phyloP scores from a whole-genome alignment of 2,888 invertebrate species.

The Chromoteleia sp. region DNA sequence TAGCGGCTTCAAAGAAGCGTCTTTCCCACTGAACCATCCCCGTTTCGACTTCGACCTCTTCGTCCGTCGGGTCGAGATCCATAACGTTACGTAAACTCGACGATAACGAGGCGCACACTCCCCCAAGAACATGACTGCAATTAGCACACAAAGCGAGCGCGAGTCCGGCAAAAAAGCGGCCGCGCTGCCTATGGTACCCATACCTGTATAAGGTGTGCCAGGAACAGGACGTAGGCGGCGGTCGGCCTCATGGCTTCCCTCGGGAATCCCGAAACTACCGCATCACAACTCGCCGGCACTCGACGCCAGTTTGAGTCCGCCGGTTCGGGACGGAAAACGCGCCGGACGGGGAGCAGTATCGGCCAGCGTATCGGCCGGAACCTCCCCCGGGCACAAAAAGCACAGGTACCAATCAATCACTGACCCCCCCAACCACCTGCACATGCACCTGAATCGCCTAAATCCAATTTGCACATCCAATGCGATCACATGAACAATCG shows the following conservation, averaged over 20 bases:
- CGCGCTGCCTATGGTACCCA: conserved; percentile 21
- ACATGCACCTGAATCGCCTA: conserved; percentile 28
- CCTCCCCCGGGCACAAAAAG: conserved; percentile 15
- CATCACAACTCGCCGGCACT: conserved; percentile 82
- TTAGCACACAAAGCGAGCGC: conserved; percentile 27
- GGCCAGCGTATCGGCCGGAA: conserved; percentile 23
- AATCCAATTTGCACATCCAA: conserved; percentile 25
- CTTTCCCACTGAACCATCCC: conserved; percentile 13
- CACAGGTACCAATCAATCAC: conserved; percentile 36
- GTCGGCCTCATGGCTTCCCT: conserved; percentile 85
- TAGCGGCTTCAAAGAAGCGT: not conserved
- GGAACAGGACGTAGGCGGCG: conserved; percentile 84
- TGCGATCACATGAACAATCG: conserved; percentile 13
- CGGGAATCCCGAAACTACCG: conserved; percentile 84
- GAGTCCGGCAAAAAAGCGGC: conserved; percentile 19
- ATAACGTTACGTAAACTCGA: conserved; percentile 8
- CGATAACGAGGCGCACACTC: conserved; percentile 5
- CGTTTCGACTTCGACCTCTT: not conserved
- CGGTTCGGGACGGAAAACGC: conserved; percentile 6
- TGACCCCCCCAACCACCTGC: conserved; percentile 34
- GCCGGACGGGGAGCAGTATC: conserved; percentile 4
- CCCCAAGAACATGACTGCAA: not conserved
- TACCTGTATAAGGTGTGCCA: conserved; percentile 85
- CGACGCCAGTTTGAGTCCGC: conserved; percentile 64
- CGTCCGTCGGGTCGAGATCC: not conserved